Evolutionary conservation across 2,888 invertebrate species (phyloP), one percentile per base, ranked within the genome.

Genomic region (Agrotis puta): DNA sequence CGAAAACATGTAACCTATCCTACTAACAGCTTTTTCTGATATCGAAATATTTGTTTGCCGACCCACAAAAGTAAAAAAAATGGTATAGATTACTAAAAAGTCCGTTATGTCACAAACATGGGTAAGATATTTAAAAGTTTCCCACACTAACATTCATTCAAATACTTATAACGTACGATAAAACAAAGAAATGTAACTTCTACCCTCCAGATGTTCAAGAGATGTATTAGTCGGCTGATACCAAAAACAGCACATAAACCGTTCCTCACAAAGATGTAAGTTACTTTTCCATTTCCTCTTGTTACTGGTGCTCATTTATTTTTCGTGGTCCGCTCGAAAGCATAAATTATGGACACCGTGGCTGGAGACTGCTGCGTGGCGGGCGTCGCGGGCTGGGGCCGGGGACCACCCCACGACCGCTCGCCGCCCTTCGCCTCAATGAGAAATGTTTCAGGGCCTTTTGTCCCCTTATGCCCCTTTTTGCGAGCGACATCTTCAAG

Each of bases 321-420:
- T 94, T 94, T 94, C 91, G 93, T 90, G 91, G 94, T 95, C 94
- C 91, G 90, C 91, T 92, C 92, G 90, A 92, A 89, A 90, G 92
- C 92, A 94, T 95, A 95, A 95, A 95, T 95, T 94, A 95, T 95
- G 95, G 94, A 95, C 94, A 94, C 92, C 91, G 91, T 87, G 91
- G 91, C 89, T 85, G 88, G 91, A 91, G 91, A 88, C 89, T 89
- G 91, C 87, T 91, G 88, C 91, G 92, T 88, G 88, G 89, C 84
- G 89, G 91, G 87, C 69, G 89, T 78, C 70, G 68, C 63, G 72
- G 56, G 54, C 61, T 14, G 54, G 70, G 71, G 70, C 77, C 81
- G 77, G 59, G 70, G 54, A 51, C 74, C 79, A 74, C 86, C 89
- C 86, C 79, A 67, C 82, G 81, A 79, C 85, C 85, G 81, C 75